Evolutionary conservation across 2,113 vertebrate genomes (phyloP), one percentile per base, ranked within the genome.

Genomic region (Mormoops blainvillei): DNA sequence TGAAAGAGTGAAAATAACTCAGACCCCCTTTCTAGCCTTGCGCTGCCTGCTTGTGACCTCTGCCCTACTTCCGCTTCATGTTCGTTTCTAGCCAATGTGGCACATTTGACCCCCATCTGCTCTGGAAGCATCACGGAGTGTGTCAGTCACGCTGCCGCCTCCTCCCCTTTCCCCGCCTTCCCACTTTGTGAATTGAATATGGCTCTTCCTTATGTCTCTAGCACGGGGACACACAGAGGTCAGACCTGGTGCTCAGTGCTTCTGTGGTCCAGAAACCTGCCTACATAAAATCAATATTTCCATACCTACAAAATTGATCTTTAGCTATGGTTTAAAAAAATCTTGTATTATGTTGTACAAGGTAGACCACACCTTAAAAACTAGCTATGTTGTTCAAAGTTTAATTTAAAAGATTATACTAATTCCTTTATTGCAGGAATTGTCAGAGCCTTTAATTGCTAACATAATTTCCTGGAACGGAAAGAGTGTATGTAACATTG

Each of bases 361-460:
- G 2, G 26, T 16, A 20, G 38, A 14, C 18, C 15, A 3, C 12
- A 7, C 12, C 14, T 45, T 7, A 45, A 94, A 74, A 85, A 58
- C 45, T 18, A 48, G 13, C 26, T 87, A 18, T 77, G 33, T 26
- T 71, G 33, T 71, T 71, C 84, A 61, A 67, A 56, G 70, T 52
- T 73, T 38, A 52, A 58, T 76, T 63, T 83, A 85, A 54, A 67
- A 80, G 88, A 52, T 38, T 54, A 18, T 10, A 31, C 11, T n/a
- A 26, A 15, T 18, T 36, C 94, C 70, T 73, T 87, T 74, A 68
- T 41, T 86, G n/a, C 41, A 82, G 33, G 45, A 50, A n/a, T 89
- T 81, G 33, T 73, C 45, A 78, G 92, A 91, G 48, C 9, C 70
- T 76, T 93, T 74, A 36, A 61, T 45, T 50, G 84, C n/a, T 89